Conservation (phyloP, 2,113 vertebrate genomes). For the Melanerpes aurifrons region DNA sequence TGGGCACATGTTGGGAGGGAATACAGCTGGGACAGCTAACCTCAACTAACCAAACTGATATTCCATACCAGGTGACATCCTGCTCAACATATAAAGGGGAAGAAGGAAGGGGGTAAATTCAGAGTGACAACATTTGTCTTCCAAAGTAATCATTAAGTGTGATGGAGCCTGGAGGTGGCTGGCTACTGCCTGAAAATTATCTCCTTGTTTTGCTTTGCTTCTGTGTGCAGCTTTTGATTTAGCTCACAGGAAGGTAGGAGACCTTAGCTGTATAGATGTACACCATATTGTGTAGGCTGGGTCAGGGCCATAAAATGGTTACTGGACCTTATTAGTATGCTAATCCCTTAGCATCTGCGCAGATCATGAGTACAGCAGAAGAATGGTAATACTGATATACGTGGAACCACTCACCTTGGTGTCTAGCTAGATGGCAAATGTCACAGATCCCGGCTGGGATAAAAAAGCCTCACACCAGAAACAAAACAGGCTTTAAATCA, state of each 20-base stretch:
- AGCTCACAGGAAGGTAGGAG: background rate
- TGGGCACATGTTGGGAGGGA: background rate
- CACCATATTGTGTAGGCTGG: background rate
- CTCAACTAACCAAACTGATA: background rate
- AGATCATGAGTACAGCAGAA: background rate
- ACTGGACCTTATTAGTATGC: background rate
- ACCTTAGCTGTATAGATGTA: background rate
- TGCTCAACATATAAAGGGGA: background rate
- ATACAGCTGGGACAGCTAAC: background rate
- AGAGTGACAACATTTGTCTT: accelerated
- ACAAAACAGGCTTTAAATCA: background rate
- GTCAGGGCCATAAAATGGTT: background rate
- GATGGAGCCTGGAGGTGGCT: background rate
- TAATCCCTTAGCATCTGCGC: background rate
- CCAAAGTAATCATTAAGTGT: accelerated
- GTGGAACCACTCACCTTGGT: background rate
- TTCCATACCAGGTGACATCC: background rate
- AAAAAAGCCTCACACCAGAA: background rate
- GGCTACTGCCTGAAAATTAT: background rate
- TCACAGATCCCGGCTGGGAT: background rate
- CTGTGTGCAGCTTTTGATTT: background rate
- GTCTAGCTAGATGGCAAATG: background rate
- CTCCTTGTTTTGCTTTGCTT: background rate
- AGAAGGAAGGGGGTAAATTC: accelerated
- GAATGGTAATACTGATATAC: background rate